A percentile compares a stretch with the other conserved stretches of the same genome.
Conservation (phyloP, 2,797 vertebrate species). For the Falco berigora region DNA sequence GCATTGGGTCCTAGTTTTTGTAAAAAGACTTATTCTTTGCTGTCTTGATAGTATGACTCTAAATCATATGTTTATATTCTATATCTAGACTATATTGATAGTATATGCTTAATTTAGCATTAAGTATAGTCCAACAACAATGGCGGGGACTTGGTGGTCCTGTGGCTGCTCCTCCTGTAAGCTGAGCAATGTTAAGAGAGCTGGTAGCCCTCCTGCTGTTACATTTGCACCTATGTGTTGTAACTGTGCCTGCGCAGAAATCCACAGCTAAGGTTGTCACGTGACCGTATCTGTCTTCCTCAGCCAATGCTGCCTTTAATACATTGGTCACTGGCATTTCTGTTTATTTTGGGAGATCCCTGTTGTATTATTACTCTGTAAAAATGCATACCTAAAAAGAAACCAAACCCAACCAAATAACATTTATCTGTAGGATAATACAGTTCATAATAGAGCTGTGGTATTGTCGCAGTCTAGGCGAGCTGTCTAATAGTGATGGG, state of each 20-base stretch:
- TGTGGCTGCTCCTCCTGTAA: not conserved
- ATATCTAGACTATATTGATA: not conserved
- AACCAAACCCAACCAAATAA: not conserved
- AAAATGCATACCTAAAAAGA: not conserved
- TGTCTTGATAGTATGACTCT: not conserved
- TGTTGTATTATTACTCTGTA: not conserved
- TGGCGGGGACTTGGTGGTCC: not conserved
- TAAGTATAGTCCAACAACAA: not conserved
- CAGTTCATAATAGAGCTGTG: not conserved
- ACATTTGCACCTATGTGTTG: not conserved
- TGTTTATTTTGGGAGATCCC: not conserved
- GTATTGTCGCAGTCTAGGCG: not conserved
- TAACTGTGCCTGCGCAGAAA: not conserved
- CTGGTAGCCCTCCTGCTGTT: not conserved
- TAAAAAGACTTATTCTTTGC: not conserved
- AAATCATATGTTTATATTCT: not conserved
- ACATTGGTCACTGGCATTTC: not conserved
- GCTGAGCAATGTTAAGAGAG: not conserved
- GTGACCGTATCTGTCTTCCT: not conserved
- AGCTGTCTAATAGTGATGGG: not conserved
- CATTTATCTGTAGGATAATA: not conserved
- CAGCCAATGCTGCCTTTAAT: not conserved
- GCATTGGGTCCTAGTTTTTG: not conserved
- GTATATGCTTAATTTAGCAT: not conserved
- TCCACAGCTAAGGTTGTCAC: not conserved